These are phyloP conservation scores for Chaetops frenatus DNA, from an alignment of 2,113 vertebrate species.

Conservation along the genomic window DNA sequence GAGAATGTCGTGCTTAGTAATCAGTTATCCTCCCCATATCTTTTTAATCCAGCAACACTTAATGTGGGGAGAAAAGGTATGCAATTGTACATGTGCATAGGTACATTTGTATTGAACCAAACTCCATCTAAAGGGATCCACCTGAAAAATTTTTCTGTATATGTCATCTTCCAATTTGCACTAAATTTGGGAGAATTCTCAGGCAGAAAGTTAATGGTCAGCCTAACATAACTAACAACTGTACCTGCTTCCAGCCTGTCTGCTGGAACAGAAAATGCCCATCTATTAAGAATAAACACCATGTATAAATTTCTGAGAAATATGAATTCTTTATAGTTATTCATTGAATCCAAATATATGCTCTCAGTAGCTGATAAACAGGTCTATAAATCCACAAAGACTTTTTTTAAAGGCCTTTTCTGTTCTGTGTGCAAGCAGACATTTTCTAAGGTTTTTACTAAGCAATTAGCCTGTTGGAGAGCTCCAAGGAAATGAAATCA, in stretches of 20 bases:
- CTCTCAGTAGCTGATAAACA: neutral
- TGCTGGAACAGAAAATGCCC: neutral
- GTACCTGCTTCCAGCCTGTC: neutral
- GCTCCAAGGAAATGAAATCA: neutral
- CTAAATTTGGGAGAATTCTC: neutral
- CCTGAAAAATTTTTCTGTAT: neutral
- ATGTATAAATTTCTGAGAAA: neutral
- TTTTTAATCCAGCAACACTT: neutral
- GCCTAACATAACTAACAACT: neutral
- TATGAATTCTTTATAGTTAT: neutral
- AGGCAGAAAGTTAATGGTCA: neutral
- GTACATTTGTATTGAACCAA: neutral
- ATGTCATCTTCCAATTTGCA: neutral
- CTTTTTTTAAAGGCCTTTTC: neutral
- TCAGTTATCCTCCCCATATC: neutral
- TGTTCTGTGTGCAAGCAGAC: neutral
- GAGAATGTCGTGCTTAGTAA: conserved; percentile 2
- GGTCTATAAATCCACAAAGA: neutral
- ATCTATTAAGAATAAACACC: neutral
- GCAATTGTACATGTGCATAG: neutral
- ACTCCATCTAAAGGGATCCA: neutral
- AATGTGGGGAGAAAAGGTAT: neutral
- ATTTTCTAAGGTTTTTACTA: neutral
- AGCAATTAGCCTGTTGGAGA: neutral
- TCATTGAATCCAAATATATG: neutral